Percentiles rank a stretch among this genome's conserved stretches.
These are phyloP conservation scores for Chitala chitala DNA, from an alignment of 2,113 vertebrate genomes.

Conservation along the genomic window DNA sequence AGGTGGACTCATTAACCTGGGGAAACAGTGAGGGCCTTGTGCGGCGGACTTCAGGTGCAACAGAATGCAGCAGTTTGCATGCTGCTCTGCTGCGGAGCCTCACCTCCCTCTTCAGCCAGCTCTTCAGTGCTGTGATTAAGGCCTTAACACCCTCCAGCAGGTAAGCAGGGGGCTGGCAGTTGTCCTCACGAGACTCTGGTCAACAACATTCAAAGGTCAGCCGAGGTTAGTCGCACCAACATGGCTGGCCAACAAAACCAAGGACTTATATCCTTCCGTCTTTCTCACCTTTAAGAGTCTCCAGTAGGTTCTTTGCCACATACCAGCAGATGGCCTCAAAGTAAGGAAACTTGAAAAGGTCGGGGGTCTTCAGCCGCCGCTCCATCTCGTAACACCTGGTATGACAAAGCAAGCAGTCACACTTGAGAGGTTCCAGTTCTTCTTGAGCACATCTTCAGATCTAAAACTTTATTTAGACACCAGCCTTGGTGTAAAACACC, in stretches of 20 bases:
- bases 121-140: conserved; percentile 85
- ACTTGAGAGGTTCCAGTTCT: neutral
- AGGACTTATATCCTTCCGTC: neutral
- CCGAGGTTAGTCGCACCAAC: neutral
- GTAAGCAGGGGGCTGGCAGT: conserved; percentile 81
- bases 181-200: conserved; percentile 87
- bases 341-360: conserved; percentile 98
- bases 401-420: neutral
- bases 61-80: neutral
- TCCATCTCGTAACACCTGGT: conserved; percentile 98
- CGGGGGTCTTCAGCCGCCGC: conserved; percentile 93
- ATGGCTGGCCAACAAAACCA: neutral
- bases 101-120: conserved; percentile 96
- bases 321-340: conserved; percentile 99
- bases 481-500: neutral
- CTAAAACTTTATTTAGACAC: neutral
- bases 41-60: conserved; percentile 21
- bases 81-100: conserved; percentile 16
- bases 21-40: conserved; percentile 23
- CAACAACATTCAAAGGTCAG: neutral
- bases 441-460: too few relatives aligned
- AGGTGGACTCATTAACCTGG: conserved; percentile 88
- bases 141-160: conserved; percentile 91
- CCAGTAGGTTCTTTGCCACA: conserved; percentile 94
- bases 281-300: conserved; percentile 86